phyloP scores from a whole-genome alignment of 2,888 invertebrate species.

The Eristalis pertinax region DNA sequence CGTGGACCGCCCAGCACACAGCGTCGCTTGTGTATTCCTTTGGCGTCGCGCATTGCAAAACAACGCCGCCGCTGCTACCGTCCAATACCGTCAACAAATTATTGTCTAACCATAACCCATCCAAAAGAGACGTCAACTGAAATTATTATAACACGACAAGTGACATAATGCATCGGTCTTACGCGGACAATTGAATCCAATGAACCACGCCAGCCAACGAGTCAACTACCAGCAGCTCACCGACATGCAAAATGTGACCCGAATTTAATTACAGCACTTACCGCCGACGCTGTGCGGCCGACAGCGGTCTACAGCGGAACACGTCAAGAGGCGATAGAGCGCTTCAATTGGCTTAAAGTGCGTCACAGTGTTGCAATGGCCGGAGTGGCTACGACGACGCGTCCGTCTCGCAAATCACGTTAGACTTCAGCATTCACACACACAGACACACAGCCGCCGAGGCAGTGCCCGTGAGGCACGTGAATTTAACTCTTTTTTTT shows the following conservation, averaged over 20 bases:
- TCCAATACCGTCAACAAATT: conserved; percentile 35
- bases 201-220: conserved; percentile 52
- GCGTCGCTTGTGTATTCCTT: conserved; percentile 42
- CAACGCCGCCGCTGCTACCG: too few species aligned
- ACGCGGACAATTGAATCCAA: conserved; percentile 57
- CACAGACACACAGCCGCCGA: conserved; percentile 20
- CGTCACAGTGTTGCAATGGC: conserved; percentile 62
- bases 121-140: conserved; percentile 30
- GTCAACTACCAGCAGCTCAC: conserved; percentile 23
- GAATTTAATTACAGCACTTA: conserved; percentile 58
- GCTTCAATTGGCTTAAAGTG: conserved; percentile 51
- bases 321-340: conserved; percentile 16
- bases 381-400: neutral
- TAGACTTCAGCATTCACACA: conserved; percentile 36
- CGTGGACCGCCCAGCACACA: neutral
- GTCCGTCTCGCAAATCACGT: conserved; percentile 42
- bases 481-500: conserved; percentile 25
- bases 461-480: conserved; percentile 59
- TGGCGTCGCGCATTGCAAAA: conserved; percentile 36
- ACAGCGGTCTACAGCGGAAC: conserved; percentile 12
- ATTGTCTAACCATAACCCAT: conserved; percentile 59
- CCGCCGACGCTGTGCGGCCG: neutral
- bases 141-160: conserved; percentile 40
- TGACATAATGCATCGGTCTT: conserved; percentile 58
- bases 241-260: conserved; percentile 62